phyloP scores from a whole-genome alignment of 2,113 vertebrate species.

The Phodopus roborovskii region DNA sequence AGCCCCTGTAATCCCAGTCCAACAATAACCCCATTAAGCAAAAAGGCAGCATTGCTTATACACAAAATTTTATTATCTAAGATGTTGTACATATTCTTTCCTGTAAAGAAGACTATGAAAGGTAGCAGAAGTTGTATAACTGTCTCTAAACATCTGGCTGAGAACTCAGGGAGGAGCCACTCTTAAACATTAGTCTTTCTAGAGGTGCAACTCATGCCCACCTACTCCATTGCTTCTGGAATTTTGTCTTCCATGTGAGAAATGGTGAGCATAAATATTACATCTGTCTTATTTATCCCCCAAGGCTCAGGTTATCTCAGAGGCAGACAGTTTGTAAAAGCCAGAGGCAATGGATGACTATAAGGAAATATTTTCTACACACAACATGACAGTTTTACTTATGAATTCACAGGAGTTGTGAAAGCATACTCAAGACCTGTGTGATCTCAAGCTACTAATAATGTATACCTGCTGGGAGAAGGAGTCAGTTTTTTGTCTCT shows the following conservation, averaged over 20 bases:
- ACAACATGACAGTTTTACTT: background rate
- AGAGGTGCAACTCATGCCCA: background rate
- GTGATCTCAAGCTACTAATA: background rate
- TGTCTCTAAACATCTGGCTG: constrained; percentile 1
- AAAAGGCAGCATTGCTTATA: background rate
- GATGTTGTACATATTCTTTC: background rate
- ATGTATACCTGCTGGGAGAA: too few relatives aligned
- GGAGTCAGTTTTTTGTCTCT: background rate
- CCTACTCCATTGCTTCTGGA: background rate
- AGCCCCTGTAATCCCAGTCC: background rate
- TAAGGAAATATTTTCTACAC: background rate
- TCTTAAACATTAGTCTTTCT: background rate
- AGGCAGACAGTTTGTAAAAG: background rate
- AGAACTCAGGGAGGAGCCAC: background rate
- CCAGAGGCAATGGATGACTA: background rate
- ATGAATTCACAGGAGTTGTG: background rate
- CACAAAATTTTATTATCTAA: constrained; percentile 18
- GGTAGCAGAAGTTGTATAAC: background rate
- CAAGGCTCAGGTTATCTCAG: background rate
- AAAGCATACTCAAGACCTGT: background rate
- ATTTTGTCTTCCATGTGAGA: background rate
- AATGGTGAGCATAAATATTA: too few relatives aligned
- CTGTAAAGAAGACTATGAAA: constrained; percentile 3
- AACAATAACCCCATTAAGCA: background rate
- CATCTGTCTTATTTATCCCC: too few relatives aligned